Base-by-base conservation (phyloP, 2,113 vertebrate species). In the Nerophis ophidion region DNA sequence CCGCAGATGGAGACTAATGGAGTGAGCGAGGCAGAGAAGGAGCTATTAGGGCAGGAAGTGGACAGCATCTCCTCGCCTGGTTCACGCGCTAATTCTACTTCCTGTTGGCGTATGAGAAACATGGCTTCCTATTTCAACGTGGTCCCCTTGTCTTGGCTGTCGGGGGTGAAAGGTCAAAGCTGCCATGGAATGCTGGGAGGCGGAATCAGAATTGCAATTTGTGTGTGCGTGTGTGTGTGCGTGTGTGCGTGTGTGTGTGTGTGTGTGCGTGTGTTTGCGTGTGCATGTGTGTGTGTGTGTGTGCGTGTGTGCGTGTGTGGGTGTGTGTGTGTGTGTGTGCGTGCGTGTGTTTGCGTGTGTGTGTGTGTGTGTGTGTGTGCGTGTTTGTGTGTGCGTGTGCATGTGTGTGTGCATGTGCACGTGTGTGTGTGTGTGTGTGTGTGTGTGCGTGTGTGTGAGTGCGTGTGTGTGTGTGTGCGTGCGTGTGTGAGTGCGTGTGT, bases 21-120 rank as follows among this genome's bases (percentile, higher is more conserved):
- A 84, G 73, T 80, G 80, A 88, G 80, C 79, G 56, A 70, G 80
- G 77, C 76, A 71, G 81, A 82, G 79, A 85, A 85, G 62, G 81
- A 81, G 81, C 77, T 44, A 81, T 83, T 78, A 87, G 66, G 56
- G 66, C 60, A 5, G 66, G 64, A 80, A 80, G 48, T 68, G 79
- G 72, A 72, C 66, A 77, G 81, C 74, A 61, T 74, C 72, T 75
- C n/a, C 8, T 11, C 11, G 34, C 34, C 38, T 54, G 51, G 51
- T 14, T 36, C 8, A 54, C 34, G 36, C 13, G 16, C 38, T 16
- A 42, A 13, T 56, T 56, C 42, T 8, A 19, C 11, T 19, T 19
- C 16, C 10, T 19, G 6, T 42, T 40, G 17, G 36, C 36, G 11
- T 40, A 7, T 12, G 40, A 44, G 40, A 44, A 44, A 44, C 11